These are phyloP conservation scores for Ophioderma brevispina DNA, from an alignment of 35 echinoderm and acorn worm genomes.

Conservation along the genomic window DNA sequence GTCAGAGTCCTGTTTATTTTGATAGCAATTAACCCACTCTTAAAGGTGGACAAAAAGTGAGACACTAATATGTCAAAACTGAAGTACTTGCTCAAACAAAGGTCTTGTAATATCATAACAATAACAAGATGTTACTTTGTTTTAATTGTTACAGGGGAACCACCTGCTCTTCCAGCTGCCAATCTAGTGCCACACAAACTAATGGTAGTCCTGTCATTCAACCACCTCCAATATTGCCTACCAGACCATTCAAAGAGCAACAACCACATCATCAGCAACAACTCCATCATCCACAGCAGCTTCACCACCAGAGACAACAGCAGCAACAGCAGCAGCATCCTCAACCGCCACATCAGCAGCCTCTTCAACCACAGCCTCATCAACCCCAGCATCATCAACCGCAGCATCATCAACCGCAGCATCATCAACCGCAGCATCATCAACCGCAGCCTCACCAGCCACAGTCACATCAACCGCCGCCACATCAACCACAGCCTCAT, in stretches of 20 bases:
- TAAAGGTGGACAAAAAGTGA: too few species aligned
- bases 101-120: too few species aligned
- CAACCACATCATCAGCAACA: slow-evolving; percentile 18
- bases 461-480: background rate
- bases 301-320: background rate
- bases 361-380: background rate
- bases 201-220: slow-evolving; percentile 29
- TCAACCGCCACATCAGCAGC: background rate
- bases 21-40: too few species aligned
- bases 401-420: background rate
- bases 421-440: background rate
- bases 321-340: background rate
- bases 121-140: too few species aligned
- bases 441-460: background rate
- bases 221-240: background rate
- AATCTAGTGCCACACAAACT: slow-evolving; percentile 29
- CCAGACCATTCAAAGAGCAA: background rate
- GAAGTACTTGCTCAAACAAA: too few species aligned
- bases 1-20: too few species aligned
- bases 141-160: slow-evolving; percentile 39
- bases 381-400: slow-evolving; percentile 19
- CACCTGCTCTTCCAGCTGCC: slow-evolving; percentile 9
- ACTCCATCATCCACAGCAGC: background rate
- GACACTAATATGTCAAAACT: too few species aligned
- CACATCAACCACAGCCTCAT: background rate